A percentile compares a stretch with the other conserved stretches of the same genome.
Evolutionary conservation across 2,113 vertebrate species (phyloP).

Genomic region (Helogale parvula): DNA sequence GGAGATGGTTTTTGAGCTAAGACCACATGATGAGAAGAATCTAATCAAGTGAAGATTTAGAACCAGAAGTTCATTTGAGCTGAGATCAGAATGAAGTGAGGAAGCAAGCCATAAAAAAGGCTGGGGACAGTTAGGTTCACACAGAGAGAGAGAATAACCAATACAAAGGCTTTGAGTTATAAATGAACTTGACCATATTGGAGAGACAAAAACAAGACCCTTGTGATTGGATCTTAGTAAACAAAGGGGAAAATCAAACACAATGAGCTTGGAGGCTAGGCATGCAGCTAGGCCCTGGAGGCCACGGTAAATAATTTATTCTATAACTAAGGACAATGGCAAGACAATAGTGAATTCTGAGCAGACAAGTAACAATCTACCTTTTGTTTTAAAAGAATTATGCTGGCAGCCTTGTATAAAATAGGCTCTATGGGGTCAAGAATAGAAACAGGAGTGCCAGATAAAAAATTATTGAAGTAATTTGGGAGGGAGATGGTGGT

Average conservation of each 20-base stretch:
- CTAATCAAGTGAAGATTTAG: neutral
- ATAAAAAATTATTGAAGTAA: neutral
- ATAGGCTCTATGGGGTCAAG: neutral
- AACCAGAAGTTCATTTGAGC: neutral
- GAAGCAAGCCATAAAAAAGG: neutral
- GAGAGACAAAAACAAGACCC: neutral
- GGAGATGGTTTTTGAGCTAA: neutral
- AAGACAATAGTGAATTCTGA: neutral
- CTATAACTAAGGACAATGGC: neutral
- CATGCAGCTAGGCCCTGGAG: neutral
- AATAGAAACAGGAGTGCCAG: neutral
- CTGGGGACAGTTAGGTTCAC: neutral
- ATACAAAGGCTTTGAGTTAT: neutral
- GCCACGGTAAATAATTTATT: neutral
- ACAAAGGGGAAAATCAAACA: neutral
- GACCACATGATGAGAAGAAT: neutral
- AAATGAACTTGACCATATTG: neutral
- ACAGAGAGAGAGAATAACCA: neutral
- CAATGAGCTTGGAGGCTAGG: neutral
- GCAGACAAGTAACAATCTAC: neutral
- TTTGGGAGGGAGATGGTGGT: neutral
- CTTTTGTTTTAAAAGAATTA: conserved; percentile 22
- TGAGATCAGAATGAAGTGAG: neutral
- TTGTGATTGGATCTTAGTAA: neutral
- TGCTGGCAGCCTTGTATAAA: neutral